Percentiles rank a stretch among this genome's conserved stretches.
phyloP scores from a whole-genome alignment of 2,113 vertebrate genomes.

The Forbesichthys papilliferus region DNA sequence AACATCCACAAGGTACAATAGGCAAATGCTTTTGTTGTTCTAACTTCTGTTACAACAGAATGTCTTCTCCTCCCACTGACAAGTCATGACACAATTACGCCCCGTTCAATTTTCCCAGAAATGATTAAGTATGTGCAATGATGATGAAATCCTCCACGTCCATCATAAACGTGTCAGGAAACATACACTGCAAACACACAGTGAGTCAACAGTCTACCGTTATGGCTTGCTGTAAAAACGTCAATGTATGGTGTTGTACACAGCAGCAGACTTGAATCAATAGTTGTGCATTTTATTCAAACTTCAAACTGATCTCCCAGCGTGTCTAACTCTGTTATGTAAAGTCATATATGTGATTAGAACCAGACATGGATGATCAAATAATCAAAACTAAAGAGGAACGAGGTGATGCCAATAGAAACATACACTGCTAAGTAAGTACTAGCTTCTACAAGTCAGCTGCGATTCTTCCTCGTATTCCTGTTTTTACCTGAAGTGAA shows the following conservation, averaged over 20 bases:
- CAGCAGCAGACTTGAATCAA: too few relatives aligned
- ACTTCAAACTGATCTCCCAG: too few relatives aligned
- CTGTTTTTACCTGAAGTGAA: slow-evolving; percentile 73
- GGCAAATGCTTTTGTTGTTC: slow-evolving; percentile 6
- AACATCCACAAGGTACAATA: neutral
- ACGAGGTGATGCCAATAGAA: neutral
- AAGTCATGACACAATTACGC: slow-evolving; percentile 42
- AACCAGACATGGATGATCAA: neutral
- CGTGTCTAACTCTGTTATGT: too few relatives aligned
- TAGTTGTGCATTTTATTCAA: too few relatives aligned
- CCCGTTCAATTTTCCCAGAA: slow-evolving; percentile 6
- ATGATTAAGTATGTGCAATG: neutral
- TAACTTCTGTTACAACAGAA: slow-evolving; percentile 15
- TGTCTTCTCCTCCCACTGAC: slow-evolving; percentile 41
- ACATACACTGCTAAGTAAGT: neutral
- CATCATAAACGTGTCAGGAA: neutral
- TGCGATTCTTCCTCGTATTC: slow-evolving; percentile 1
- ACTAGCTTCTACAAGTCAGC: neutral
- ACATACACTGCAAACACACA: neutral
- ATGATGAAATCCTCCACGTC: neutral
- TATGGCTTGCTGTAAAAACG: too few relatives aligned
- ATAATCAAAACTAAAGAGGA: slow-evolving; percentile 1
- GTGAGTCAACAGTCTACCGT: neutral
- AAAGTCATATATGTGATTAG: too few relatives aligned
- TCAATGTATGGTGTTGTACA: too few relatives aligned